These are phyloP conservation scores for Malacoraja senta DNA, from an alignment of 2,797 vertebrate species.

Conservation along the genomic window DNA sequence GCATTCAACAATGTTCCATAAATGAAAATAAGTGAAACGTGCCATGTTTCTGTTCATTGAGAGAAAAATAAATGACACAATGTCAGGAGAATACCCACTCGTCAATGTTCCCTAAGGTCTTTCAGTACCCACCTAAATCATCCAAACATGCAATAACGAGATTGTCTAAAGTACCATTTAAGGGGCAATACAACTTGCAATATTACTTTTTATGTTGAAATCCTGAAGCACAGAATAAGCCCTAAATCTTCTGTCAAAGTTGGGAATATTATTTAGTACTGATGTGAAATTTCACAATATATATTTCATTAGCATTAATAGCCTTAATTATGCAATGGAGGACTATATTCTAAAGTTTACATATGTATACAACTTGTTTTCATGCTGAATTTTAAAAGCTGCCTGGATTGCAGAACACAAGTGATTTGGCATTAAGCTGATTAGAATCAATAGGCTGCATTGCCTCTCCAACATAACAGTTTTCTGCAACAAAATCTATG, in stretches of 20 bases:
- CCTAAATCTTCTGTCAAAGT: not conserved
- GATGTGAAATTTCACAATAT: not conserved
- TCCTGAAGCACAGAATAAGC: not conserved
- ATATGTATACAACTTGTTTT: not conserved
- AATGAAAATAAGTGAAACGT: not conserved
- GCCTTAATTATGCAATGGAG: not conserved
- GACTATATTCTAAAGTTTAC: not conserved
- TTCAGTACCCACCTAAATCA: not conserved
- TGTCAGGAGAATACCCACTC: not conserved
- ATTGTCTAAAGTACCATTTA: not conserved
- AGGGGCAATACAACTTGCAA: not conserved
- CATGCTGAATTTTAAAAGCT: not conserved
- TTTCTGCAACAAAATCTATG: too few species aligned
- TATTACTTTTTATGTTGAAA: not conserved
- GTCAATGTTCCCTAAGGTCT: not conserved
- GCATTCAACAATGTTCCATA: not conserved
- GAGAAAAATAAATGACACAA: not conserved
- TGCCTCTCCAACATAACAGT: too few species aligned
- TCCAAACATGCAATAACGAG: not conserved
- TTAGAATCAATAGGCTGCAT: too few species aligned
- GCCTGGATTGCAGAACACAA: not conserved
- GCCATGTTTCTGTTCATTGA: not conserved
- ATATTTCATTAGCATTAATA: not conserved
- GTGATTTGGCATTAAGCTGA: not conserved
- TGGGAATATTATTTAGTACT: not conserved